Base-by-base conservation (phyloP, 2,888 invertebrate species). In the Myathropa florea region DNA sequence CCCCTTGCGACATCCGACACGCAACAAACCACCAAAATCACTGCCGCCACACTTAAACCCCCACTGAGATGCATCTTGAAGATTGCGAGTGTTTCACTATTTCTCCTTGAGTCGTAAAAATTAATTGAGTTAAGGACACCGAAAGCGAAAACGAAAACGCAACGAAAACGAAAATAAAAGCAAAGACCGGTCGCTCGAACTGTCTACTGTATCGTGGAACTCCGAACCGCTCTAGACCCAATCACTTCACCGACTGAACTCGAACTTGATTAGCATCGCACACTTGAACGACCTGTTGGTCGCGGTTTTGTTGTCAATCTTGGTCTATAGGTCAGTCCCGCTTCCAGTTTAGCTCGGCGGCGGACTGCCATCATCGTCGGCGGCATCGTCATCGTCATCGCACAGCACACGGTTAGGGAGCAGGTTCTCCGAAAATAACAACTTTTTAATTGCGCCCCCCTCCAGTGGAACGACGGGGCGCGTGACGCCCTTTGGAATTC, bases 381-480 rank as follows among this genome's bases (percentile, higher is more conserved):
- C 39, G 36, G 4, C 36, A 2, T 59, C 36, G 30, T 3, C 61
- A 18, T 23, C 65, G 26, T 39, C 46, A 46, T 18, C 60, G 61
- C 39, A 26, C 2, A 18, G 60, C 28, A 26, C 60, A 39, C n/a
- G 33, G 28, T 18, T 9, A 26, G 57, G 78, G 53, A 81, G 64
- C 85, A 77, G 85, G 85, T 85, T 85, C 77, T 81, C 64, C 81
- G 68, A 78, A 77, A 85, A 78, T 70, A 85, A 85, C 82, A 80
- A 80, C 80, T 80, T 80, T 80, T 73, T 80, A 80, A 80, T 80
- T 73, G 33, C 4, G 23, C 59, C n/a, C 63, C 46, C 46, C 46
- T 18, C 46, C 46, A 18, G 18, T 4, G 46, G 46, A 7, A 18
- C 46, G 46, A 6, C 18, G 39, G n/a, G 14, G 39, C 72, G 28